These are phyloP conservation scores for Parazoanthus darwini DNA, from an alignment of 92 coral and sea anemone species.

Conservation along the genomic window DNA sequence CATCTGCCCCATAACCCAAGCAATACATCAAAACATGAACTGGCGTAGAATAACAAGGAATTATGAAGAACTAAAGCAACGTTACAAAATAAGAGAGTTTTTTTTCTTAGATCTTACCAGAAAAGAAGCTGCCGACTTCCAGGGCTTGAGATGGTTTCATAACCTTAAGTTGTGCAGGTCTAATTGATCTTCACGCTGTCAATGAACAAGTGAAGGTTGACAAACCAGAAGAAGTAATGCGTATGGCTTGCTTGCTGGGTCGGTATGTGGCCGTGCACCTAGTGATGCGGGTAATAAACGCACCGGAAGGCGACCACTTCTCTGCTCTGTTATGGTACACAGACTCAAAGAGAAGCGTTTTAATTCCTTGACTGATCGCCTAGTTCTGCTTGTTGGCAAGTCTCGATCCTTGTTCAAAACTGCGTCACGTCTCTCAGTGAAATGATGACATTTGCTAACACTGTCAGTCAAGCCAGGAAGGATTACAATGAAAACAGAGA, in stretches of 20 bases:
- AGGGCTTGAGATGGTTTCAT: not conserved
- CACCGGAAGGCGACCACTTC: no score
- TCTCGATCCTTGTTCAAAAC: not conserved
- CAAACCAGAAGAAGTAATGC: no score
- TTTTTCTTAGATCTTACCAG: not conserved
- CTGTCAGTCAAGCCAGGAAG: not conserved
- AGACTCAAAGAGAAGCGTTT: no score
- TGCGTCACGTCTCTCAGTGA: not conserved
- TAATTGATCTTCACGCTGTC: not conserved
- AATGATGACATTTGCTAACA: not conserved
- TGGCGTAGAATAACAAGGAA: not conserved
- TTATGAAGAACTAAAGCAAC: no score
- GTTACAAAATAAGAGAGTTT: no score
- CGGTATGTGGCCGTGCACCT: no score
- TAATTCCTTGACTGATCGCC: no score
- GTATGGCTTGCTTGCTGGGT: no score
- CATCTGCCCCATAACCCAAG: not conserved
- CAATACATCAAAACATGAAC: not conserved
- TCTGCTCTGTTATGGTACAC: no score
- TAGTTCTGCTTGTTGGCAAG: no score
- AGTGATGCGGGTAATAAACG: no score
- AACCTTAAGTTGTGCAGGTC: not conserved
- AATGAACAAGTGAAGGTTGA: not conserved
- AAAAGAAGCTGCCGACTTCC: not conserved
- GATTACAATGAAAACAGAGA: no score